Conservation (phyloP, 2,888 invertebrate genomes). For the Pyrrhopygopsis socrates region DNA sequence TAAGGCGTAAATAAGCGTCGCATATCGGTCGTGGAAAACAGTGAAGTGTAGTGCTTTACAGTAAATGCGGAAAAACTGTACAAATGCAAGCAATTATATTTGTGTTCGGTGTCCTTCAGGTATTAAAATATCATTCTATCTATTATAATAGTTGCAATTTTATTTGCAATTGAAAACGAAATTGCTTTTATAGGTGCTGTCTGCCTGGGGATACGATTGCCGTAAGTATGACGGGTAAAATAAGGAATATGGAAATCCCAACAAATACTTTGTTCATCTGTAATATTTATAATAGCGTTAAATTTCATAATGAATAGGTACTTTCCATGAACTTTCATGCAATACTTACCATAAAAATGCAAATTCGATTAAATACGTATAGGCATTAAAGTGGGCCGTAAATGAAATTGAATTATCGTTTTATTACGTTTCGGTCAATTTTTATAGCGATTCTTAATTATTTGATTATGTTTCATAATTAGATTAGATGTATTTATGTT, state of each 20-base stretch:
- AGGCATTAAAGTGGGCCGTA: neutral
- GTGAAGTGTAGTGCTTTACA: slow-evolving; percentile 75
- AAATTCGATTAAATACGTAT: neutral
- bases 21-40: slow-evolving; percentile 84
- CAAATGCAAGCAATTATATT: slow-evolving; percentile 23
- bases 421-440: neutral
- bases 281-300: neutral
- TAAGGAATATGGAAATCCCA: neutral
- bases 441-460: neutral
- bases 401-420: slow-evolving; percentile 5
- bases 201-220: slow-evolving; percentile 86
- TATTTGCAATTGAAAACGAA: slow-evolving; percentile 11
- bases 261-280: neutral
- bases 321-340: neutral
- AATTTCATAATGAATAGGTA: neutral
- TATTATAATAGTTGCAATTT: slow-evolving; percentile 46
- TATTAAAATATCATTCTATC: slow-evolving; percentile 69
- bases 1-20: slow-evolving; percentile 89
- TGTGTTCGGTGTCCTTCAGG: slow-evolving; percentile 85
- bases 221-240: slow-evolving; percentile 87
- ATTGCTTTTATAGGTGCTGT: slow-evolving; percentile 89
- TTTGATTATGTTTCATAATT: slow-evolving; percentile 30
- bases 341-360: neutral
- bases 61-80: slow-evolving; percentile 8
- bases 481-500: neutral